These are phyloP conservation scores for Ageneiosus marmoratus DNA, from an alignment of 2,113 vertebrate genomes.

Conservation along the genomic window DNA sequence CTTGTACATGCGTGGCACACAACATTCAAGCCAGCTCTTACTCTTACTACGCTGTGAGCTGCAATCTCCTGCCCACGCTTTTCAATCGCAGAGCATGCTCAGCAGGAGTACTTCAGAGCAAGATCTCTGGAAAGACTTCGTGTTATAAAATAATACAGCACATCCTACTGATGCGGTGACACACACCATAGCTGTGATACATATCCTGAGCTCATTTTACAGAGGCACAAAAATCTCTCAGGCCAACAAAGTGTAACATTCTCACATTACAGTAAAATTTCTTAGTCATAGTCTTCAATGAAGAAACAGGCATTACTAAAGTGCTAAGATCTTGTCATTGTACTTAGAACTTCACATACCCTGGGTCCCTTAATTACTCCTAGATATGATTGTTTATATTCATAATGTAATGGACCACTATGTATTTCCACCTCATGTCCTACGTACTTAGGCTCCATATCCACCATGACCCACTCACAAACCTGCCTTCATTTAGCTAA, in stretches of 20 bases:
- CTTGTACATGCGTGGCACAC: slow-evolving; percentile 34
- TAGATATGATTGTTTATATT: too few species aligned
- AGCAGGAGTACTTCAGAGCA: slow-evolving; percentile 2
- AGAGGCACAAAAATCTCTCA: neutral
- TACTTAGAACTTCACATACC: too few species aligned
- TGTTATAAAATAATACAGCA: slow-evolving; percentile 5
- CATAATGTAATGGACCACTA: too few species aligned
- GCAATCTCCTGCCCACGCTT: slow-evolving; percentile 27
- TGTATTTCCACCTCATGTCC: too few species aligned
- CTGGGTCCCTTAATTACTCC: too few species aligned
- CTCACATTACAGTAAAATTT: neutral
- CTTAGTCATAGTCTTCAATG: neutral
- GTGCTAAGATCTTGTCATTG: too few species aligned
- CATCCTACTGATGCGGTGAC: neutral
- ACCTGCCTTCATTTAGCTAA: too few species aligned
- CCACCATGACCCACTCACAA: too few species aligned
- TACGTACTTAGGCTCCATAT: too few species aligned
- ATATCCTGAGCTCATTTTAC: neutral
- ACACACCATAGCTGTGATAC: neutral
- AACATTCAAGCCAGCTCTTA: slow-evolving; percentile 15
- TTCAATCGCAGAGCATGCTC: slow-evolving; percentile 37
- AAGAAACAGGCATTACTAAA: too few species aligned
- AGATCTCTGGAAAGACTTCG: slow-evolving; percentile 14
- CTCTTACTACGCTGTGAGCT: neutral
- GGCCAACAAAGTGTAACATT: neutral